phyloP scores from a whole-genome alignment of 2,797 vertebrate genomes.

The Lerista edwardsae region DNA sequence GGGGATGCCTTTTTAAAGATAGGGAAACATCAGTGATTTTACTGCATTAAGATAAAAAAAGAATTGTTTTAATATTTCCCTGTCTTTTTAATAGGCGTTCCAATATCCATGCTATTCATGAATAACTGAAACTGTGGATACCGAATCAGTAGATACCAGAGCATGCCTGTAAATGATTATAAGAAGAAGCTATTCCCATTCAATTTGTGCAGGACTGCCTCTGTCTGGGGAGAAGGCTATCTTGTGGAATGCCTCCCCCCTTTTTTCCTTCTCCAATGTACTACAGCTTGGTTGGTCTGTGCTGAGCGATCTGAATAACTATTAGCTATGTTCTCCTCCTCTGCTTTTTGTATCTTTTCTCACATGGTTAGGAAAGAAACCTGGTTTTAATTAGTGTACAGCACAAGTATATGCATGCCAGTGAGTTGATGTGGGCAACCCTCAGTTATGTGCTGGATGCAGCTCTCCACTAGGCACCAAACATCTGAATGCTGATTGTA shows the following conservation, averaged over 20 bases:
- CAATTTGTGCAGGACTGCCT: not conserved
- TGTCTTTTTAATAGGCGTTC: too few relatives aligned
- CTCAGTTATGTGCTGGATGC: not conserved
- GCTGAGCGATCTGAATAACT: not conserved
- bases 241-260: not conserved
- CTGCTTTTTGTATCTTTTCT: not conserved
- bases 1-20: too few relatives aligned
- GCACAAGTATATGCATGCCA: not conserved
- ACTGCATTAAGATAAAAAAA: too few relatives aligned
- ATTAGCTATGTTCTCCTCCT: not conserved
- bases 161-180: too few relatives aligned
- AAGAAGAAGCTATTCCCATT: too few relatives aligned
- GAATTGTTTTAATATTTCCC: too few relatives aligned
- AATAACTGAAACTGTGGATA: too few relatives aligned
- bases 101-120: too few relatives aligned
- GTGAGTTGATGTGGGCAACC: not conserved
- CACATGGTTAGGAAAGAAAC: too few relatives aligned
- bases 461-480: not conserved
- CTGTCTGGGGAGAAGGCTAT: not conserved
- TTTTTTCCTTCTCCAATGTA: accelerated
- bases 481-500: not conserved
- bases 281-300: not conserved
- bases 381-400: too few relatives aligned
- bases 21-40: too few relatives aligned
- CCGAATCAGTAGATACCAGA: too few relatives aligned